Evolutionary conservation across 2,113 vertebrate species (phyloP), one percentile per base, ranked within the genome.

Genomic region (Octodon degus): DNA sequence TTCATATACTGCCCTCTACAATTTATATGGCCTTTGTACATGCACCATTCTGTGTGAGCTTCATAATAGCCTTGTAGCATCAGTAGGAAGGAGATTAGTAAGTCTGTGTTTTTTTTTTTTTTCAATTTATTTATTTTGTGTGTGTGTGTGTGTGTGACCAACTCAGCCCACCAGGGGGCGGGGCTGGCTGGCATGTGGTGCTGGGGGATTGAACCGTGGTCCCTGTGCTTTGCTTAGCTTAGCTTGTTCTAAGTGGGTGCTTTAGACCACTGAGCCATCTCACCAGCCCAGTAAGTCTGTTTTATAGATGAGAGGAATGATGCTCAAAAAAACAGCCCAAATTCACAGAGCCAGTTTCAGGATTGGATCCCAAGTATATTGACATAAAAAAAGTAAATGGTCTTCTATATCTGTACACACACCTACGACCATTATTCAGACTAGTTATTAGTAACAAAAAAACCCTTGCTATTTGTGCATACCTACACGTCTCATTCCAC

Each of bases 1-100:
- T 96, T 96, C 87, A 97, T 34, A 82, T 85, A 82, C 9, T 90
- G 6, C 65, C 40, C 37, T 96, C 93, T 88, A 90, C 12, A 96
- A 34, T 53, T 83, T 96, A 74, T 9, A 55, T 67, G 82, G 13
- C 20, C 22, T 95, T 94, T 77, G 53, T 86, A 81, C 34, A n/a
- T 80, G 77, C 20, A 92, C 37, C 24, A 34, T 91, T 65, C 17
- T 92, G n/a, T 76, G 17, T 89, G 25, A 95, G 55, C 60, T 27
- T 65, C 30, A 14, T 74, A 77, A 86, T 67, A 68, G 4, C n/a
- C 47, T 70, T 67, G 1, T 65, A 47, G 47, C 25, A 14, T 83
- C 12, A 96, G 67, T 43, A 65, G 30, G 12, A 63, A 77, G 85
- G 47, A 24, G 19, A 5, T 50, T 86, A 94, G 16, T 85, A 92